A percentile compares a stretch with the other conserved stretches of the same genome.
Conservation (phyloP, 2,113 vertebrate genomes). For the Seriola dumerili region DNA sequence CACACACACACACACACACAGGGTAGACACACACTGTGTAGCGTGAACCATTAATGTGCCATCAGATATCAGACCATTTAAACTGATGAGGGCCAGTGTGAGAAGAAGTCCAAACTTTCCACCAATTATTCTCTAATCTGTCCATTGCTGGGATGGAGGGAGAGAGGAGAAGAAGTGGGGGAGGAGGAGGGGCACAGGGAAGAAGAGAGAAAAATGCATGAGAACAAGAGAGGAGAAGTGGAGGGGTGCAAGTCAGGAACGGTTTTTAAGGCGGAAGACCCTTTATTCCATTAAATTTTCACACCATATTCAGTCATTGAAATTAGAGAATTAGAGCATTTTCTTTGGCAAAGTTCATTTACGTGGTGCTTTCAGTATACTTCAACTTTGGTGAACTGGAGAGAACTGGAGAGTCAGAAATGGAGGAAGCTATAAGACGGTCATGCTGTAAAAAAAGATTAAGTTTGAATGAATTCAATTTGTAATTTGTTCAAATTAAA, state of each 20-base stretch:
- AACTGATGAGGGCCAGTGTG: conserved; percentile 54
- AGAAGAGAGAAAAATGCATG: not conserved
- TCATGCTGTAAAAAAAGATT: no score
- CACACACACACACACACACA: conserved; percentile 28
- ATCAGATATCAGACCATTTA: conserved; percentile 61
- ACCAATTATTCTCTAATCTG: conserved; percentile 65
- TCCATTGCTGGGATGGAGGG: conserved; percentile 23
- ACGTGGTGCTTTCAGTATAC: no score
- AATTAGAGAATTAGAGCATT: not conserved
- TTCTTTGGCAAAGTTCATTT: not conserved
- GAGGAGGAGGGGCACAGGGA: not conserved
- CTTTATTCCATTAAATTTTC: not conserved
- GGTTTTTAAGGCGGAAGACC: not conserved
- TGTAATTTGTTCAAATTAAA: no score
- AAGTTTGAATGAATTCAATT: no score
- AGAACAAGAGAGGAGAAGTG: not conserved
- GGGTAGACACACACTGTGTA: conserved; percentile 29
- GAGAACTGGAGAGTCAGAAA: not conserved
- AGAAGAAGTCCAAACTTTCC: conserved; percentile 65
- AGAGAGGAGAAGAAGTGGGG: not conserved
- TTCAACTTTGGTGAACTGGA: not conserved
- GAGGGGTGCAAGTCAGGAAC: not conserved
- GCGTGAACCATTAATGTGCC: conserved; percentile 53
- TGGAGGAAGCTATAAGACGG: no score
- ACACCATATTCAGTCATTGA: not conserved